Evolutionary conservation across 2,888 invertebrate species (phyloP).

Genomic region (Drosophila mimetica): DNA sequence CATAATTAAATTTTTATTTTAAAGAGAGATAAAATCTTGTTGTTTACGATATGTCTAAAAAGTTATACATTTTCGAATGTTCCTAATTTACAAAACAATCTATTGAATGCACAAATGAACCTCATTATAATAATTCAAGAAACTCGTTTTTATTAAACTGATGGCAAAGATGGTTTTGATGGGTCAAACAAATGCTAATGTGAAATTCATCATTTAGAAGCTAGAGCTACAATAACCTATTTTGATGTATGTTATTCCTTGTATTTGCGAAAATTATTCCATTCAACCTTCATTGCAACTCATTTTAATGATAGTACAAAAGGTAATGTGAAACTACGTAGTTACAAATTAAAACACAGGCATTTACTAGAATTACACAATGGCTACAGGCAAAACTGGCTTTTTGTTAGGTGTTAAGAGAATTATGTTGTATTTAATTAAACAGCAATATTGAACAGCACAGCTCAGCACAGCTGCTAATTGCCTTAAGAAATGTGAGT

Average conservation of each 20-base stretch:
- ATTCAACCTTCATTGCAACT: background rate
- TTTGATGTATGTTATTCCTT: background rate
- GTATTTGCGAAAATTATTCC: background rate
- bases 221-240: too few relatives aligned
- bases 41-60: too few relatives aligned
- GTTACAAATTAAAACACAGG: background rate
- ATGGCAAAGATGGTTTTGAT: too few relatives aligned
- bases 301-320: background rate
- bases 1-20: too few relatives aligned
- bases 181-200: too few relatives aligned
- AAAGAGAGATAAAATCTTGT: too few relatives aligned
- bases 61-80: too few relatives aligned
- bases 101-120: too few relatives aligned
- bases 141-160: too few relatives aligned
- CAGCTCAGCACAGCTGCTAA: background rate
- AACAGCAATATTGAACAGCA: background rate
- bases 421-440: background rate
- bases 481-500: slow-evolving; percentile 6
- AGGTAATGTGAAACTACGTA: background rate
- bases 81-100: too few relatives aligned
- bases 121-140: too few relatives aligned
- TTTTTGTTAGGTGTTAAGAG: background rate
- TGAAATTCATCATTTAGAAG: too few relatives aligned
- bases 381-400: slow-evolving; percentile 3
- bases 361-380: background rate